Conservation (phyloP, 2,113 vertebrate species). For the Oplegnathus fasciatus region DNA sequence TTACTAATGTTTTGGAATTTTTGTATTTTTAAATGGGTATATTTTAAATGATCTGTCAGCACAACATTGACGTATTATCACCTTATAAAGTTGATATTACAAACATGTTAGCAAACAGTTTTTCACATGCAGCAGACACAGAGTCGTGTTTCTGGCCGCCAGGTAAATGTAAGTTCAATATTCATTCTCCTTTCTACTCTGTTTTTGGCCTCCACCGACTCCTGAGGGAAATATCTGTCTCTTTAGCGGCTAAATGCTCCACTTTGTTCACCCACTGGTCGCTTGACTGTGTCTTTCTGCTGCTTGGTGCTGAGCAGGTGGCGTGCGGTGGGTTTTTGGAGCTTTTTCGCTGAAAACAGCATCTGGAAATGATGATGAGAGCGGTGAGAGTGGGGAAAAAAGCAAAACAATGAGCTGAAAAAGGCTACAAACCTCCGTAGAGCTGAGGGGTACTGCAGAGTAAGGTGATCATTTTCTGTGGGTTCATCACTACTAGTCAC, state of each 20-base stretch:
- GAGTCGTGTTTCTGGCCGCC: not conserved
- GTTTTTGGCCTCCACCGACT: not conserved
- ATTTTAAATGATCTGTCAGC: too few relatives aligned
- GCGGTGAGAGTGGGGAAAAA: not conserved
- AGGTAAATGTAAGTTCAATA: not conserved
- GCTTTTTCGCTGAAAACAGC: not conserved
- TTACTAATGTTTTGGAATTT: not conserved
- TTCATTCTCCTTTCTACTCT: not conserved
- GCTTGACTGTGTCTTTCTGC: not conserved
- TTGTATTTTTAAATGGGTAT: too few relatives aligned
- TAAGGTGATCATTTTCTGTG: too few relatives aligned
- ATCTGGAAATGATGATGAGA: not conserved
- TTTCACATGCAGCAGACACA: not conserved
- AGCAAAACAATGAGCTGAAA: not conserved
- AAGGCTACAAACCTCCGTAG: not conserved
- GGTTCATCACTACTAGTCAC: not conserved
- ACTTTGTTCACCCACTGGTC: not conserved
- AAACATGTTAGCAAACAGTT: not conserved
- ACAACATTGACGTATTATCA: too few relatives aligned
- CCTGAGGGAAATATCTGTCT: not conserved
- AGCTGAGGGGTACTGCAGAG: not conserved
- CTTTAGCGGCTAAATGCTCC: not conserved
- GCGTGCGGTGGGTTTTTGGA: not conserved
- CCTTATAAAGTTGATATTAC: not conserved
- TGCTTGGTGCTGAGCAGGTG: not conserved